Base-by-base conservation (phyloP, 2,113 vertebrate genomes). In the Pica pica region DNA sequence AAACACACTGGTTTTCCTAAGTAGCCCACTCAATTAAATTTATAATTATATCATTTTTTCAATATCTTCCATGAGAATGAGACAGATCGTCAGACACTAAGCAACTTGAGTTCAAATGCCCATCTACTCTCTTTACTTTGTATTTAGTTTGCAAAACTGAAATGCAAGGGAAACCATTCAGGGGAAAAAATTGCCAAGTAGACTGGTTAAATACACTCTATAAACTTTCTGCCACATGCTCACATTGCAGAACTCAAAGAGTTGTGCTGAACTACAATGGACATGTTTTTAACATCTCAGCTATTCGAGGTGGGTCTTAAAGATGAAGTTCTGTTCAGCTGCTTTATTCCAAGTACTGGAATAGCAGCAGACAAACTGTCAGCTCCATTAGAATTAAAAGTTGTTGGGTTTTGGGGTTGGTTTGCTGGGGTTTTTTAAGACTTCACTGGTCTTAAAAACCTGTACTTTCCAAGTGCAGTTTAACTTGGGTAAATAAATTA, bases 231-330 rank as follows among this genome's bases (percentile, higher is more conserved):
- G 83, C 42, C 35, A 30, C 9, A 21, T 1, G 1, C 70, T 93
- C 56, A 46, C 69, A 13, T 1, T 47, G 56, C 59, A 47, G 41
- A 82, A 33, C 39, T 55, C 10, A 9, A 26, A 76, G 22, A 41
- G 39, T 35, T 49, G 39, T 69, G 74, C 55, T 70, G 39, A 61
- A 53, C 55, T 61, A 53, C 84, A 78, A 46, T 9, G n/a, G 55
- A 70, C n/a, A 61, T 39, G 28, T n/a, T 87, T 87, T 87, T 61
- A 78, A 53, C 33, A 78, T 53, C 35, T 59, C 52, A 81, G 30
- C 42, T 82, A 49, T 31, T 41, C 0, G 0, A 69, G 16, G 17
- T 1, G 1, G 22, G 21, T 77, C 80, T 89, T 50, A 17, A 39
- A 65, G 41, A 26, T 5, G 5, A 60, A 24, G 28, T 11, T 87